Evolutionary conservation across 2,797 vertebrate genomes (phyloP).

Genomic region (Cirrhinus molitorella): DNA sequence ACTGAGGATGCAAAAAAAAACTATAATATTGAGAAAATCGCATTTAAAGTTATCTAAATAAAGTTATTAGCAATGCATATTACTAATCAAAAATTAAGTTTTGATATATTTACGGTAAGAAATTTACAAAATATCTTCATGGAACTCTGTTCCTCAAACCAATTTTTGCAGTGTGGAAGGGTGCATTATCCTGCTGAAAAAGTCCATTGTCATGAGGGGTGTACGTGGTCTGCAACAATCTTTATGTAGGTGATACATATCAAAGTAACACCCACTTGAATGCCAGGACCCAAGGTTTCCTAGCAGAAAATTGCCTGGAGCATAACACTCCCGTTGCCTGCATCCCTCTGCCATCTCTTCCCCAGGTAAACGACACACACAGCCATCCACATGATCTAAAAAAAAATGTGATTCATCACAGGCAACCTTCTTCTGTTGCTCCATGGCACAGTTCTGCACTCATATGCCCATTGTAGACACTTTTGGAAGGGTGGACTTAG

Average conservation of each 20-base stretch:
- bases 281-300: neutral
- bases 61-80: too few species aligned
- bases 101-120: too few species aligned
- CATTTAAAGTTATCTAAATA: too few species aligned
- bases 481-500: too few species aligned
- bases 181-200: neutral
- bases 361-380: neutral
- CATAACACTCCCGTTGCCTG: neutral
- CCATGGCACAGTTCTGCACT: neutral
- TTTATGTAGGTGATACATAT: conserved; percentile 1
- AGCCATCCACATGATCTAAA: neutral
- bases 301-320: neutral
- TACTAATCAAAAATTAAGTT: too few species aligned
- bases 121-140: too few species aligned
- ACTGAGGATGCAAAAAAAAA: too few species aligned
- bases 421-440: neutral
- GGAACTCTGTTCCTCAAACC: neutral
- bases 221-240: neutral
- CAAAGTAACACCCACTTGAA: neutral
- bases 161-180: neutral
- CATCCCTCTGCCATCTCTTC: neutral
- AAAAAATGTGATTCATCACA: neutral
- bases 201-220: neutral
- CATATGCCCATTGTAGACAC: too few species aligned
- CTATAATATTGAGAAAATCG: too few species aligned